Base-by-base conservation (phyloP, 2,797 vertebrate species). In the Glyptemys insculpta region DNA sequence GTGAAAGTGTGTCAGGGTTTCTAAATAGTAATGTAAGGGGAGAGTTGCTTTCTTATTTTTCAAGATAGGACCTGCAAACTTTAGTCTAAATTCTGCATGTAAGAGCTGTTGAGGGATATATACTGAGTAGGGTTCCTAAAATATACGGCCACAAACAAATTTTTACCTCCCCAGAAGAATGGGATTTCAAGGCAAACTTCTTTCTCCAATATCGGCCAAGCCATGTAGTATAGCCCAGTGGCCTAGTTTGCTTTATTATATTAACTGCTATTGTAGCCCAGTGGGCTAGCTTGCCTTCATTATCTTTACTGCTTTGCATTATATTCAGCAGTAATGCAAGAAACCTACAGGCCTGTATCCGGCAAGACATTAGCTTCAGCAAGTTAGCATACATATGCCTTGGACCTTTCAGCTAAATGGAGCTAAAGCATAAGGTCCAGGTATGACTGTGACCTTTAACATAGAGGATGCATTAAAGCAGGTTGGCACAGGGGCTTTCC, bases 111-210 rank as follows among this genome's bases (percentile, higher is more conserved):
- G 41, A 76, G 29, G 27, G 74, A 44, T 83, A 47, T 88, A 79
- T 29, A 41, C 5, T 74, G 5, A 49, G 86, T 8, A 37, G 68
- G 62, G 72, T 87, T 91, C 29, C 78, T 86, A 68, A 90, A 86
- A 87, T 6, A n/a, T 76, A 15, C 49, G 9, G 34, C 84, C 9
- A 50, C 7, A 87, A 2, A 27, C 8, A 25, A 4, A 88, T 88
- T 88, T 95, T 85, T 94, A 12, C 56, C 21, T 79, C 88, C 80
- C 52, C 88, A 74, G 81, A 91, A 44, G 4, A 44, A 3, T n/a
- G 8, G 4, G 79, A 81, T 87, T 85, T 6, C 37, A 85, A 81
- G 89, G 21, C 49, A 65, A n/a, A 91, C 78, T 78, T 88, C 12
- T 87, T 95, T 44, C 81, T 92, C 47, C 27, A 44, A 62, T 76